Evolutionary conservation across 2,888 invertebrate genomes (phyloP).

Genomic region (Drosophila colorata): DNA sequence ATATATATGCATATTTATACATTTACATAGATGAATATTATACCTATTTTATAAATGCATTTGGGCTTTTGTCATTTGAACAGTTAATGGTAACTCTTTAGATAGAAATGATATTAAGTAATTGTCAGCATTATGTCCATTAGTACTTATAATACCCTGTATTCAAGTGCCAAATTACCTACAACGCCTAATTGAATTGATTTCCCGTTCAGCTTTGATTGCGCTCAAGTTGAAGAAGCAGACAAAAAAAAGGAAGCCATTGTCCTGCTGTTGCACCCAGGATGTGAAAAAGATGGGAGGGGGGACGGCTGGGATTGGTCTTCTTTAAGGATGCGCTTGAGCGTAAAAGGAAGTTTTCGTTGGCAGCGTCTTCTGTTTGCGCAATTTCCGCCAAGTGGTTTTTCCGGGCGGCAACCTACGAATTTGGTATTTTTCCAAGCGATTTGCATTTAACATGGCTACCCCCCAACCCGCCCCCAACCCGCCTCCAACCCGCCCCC

Average conservation of each 20-base stretch:
- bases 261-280: slow-evolving; percentile 18
- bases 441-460: slow-evolving; percentile 43
- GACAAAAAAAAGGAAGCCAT: background rate
- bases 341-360: slow-evolving; percentile 33
- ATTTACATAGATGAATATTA: no score
- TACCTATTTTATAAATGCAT: no score
- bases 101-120: no score
- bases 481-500: background rate
- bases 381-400: slow-evolving; percentile 55
- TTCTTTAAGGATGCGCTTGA: slow-evolving; percentile 33
- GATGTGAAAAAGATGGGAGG: background rate
- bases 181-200: slow-evolving; percentile 20
- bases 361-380: slow-evolving; percentile 33
- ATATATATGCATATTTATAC: no score
- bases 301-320: background rate
- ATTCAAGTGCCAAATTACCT: background rate
- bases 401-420: slow-evolving; percentile 45
- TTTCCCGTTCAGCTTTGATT: slow-evolving; percentile 20
- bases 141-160: background rate
- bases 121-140: no score
- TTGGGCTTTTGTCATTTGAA: no score
- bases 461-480: background rate
- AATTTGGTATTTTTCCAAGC: slow-evolving; percentile 41
- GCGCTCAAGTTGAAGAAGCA: background rate
- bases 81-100: no score